Percentiles rank a stretch among this genome's conserved stretches.
These are phyloP conservation scores for Doryteuthis pealeii DNA, from an alignment of 1,140 invertebrate species.

Conservation along the genomic window DNA sequence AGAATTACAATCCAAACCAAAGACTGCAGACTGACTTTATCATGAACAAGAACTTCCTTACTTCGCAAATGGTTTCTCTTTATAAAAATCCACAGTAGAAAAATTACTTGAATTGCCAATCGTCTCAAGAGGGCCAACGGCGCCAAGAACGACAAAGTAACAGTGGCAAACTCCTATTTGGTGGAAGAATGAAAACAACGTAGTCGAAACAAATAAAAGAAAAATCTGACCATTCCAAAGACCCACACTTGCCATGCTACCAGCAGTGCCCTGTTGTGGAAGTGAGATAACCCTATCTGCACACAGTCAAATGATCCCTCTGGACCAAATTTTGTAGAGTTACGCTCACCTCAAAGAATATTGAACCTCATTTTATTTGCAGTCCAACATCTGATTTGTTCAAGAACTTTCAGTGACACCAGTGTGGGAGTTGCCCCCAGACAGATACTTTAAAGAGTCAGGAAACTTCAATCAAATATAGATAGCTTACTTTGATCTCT, in stretches of 20 bases:
- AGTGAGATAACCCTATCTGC: neutral
- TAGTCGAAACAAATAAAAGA: slow-evolving; percentile 22
- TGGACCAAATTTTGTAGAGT: too few relatives aligned
- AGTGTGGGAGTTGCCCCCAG: too few relatives aligned
- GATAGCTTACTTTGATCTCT: too few relatives aligned
- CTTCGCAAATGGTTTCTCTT: slow-evolving; percentile 49
- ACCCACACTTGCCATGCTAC: neutral
- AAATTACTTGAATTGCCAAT: slow-evolving; percentile 43
- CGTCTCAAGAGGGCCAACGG: slow-evolving; percentile 51
- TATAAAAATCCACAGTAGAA: slow-evolving; percentile 43
- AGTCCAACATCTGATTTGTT: too few relatives aligned
- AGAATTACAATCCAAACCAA: slow-evolving; percentile 12
- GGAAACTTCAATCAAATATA: too few relatives aligned
- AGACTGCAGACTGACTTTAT: slow-evolving; percentile 52
- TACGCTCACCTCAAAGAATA: too few relatives aligned
- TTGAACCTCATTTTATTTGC: too few relatives aligned
- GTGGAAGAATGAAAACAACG: slow-evolving; percentile 60
- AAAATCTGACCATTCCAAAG: neutral
- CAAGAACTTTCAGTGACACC: too few relatives aligned
- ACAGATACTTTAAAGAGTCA: too few relatives aligned
- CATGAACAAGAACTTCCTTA: slow-evolving; percentile 51
- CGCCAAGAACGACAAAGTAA: slow-evolving; percentile 51
- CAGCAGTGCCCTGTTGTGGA: neutral
- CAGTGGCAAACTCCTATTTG: slow-evolving; percentile 50
- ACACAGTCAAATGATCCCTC: too few relatives aligned